A percentile compares a stretch with the other conserved stretches of the same genome.
Evolutionary conservation across 2,888 invertebrate species (phyloP).

Genomic region (Lasioglossum malachurum): DNA sequence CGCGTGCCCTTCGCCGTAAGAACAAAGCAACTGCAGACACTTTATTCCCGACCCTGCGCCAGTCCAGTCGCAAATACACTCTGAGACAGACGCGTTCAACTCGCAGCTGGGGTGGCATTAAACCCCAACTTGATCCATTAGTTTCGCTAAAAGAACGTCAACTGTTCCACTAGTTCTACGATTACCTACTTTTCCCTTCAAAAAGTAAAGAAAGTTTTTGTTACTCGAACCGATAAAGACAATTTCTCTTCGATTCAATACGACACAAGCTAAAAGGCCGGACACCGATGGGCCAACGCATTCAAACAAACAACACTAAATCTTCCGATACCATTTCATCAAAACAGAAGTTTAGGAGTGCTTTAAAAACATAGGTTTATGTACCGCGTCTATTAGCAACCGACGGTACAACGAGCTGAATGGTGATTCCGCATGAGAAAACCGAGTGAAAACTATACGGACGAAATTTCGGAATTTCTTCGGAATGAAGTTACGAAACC

Average conservation of each 20-base stretch:
- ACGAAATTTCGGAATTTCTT: neutral
- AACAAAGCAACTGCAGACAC: neutral
- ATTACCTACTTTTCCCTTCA: neutral
- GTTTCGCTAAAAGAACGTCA: neutral
- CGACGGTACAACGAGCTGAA: neutral
- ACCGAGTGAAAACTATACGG: neutral
- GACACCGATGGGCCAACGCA: neutral
- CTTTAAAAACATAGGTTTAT: neutral
- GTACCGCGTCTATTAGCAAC: neutral
- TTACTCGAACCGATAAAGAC: neutral
- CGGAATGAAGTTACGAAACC: neutral
- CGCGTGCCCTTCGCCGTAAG: neutral
- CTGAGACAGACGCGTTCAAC: neutral
- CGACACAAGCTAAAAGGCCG: neutral
- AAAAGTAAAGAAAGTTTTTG: neutral
- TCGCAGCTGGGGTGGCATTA: neutral
- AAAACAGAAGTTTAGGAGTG: neutral
- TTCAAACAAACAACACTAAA: neutral
- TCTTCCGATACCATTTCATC: neutral
- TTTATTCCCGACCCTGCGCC: neutral
- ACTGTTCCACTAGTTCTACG: neutral
- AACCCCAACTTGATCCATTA: neutral
- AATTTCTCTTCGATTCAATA: neutral
- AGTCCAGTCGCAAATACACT: neutral
- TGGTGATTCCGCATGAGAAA: neutral